Conservation (phyloP, 1,140 invertebrate genomes). For the Ceratina calcarata region DNA sequence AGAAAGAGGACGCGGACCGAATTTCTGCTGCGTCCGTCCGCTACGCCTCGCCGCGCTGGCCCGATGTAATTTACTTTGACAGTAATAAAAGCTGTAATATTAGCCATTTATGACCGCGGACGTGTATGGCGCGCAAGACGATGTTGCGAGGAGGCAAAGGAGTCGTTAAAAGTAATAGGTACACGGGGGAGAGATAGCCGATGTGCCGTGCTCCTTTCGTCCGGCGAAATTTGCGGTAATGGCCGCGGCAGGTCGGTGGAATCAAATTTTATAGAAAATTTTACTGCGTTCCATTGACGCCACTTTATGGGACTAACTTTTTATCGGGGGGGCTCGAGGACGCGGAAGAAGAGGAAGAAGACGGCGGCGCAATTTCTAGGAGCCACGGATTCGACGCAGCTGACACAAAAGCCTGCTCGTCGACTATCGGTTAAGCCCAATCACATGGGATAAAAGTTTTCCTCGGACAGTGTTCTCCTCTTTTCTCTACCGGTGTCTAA, state of each 20-base stretch:
- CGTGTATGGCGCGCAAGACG: conserved; percentile 26
- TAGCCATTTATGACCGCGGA: conserved; percentile 46
- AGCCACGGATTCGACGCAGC: conserved; percentile 41
- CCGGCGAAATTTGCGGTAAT: conserved; percentile 45
- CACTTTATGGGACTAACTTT: conserved; percentile 46
- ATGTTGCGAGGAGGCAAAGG: conserved; percentile 34
- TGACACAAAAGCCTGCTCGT: conserved; percentile 11
- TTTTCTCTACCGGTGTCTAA: not conserved
- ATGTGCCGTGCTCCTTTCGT: conserved; percentile 15
- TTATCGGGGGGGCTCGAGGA: conserved; percentile 7
- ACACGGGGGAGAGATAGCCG: conserved; percentile 39
- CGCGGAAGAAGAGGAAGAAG: not conserved
- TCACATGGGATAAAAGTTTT: conserved; percentile 36
- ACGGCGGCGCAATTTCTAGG: conserved; percentile 38
- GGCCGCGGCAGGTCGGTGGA: conserved; percentile 35
- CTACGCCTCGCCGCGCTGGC: not conserved
- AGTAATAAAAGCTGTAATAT: conserved; percentile 51
- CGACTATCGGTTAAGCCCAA: conserved; percentile 32
- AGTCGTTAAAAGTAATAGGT: conserved; percentile 54
- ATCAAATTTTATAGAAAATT: conserved; percentile 57
- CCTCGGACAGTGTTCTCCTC: not conserved
- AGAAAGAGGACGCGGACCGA: not conserved
- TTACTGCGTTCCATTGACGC: conserved; percentile 43
- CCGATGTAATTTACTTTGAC: conserved; percentile 49
- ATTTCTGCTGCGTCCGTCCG: conserved; percentile 7